phyloP scores from a whole-genome alignment of 2,797 vertebrate genomes.

The Tokudaia tokunoshimensis region DNA sequence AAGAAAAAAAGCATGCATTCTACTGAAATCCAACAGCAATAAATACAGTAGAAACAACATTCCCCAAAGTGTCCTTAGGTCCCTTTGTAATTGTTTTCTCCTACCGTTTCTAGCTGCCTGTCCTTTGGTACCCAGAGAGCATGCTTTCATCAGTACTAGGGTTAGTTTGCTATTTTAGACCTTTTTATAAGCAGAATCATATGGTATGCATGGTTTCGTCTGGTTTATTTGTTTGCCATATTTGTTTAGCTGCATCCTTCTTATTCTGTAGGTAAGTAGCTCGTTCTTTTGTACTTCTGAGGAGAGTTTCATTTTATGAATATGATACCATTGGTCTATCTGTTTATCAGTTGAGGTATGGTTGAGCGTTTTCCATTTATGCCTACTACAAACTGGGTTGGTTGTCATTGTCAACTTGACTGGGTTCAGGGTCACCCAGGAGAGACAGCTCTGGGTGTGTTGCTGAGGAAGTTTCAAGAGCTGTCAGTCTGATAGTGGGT shows the following conservation, averaged over 20 bases:
- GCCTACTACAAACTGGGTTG: background rate
- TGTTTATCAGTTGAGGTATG: background rate
- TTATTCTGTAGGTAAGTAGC: background rate
- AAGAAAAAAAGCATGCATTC: background rate
- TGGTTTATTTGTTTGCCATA: background rate
- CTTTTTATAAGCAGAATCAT: constrained; percentile 17
- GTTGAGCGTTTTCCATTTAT: constrained; percentile 2
- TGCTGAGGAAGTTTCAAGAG: background rate
- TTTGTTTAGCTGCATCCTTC: background rate
- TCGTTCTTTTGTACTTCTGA: background rate
- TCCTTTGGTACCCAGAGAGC: background rate
- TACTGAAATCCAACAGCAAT: background rate
- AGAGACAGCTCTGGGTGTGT: background rate
- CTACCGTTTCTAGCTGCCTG: background rate
- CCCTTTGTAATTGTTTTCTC: background rate
- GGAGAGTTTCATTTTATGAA: background rate
- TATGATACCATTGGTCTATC: background rate
- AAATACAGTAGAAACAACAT: background rate
- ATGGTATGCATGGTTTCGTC: background rate
- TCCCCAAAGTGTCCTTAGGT: background rate
- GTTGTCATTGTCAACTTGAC: background rate
- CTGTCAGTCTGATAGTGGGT: background rate
- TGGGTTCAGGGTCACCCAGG: background rate
- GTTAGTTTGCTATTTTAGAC: background rate
- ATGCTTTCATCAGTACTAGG: background rate